Evolutionary conservation across 2,888 invertebrate species (phyloP), one percentile per base, ranked within the genome.

Genomic region (Anoplius nigerrimus): DNA sequence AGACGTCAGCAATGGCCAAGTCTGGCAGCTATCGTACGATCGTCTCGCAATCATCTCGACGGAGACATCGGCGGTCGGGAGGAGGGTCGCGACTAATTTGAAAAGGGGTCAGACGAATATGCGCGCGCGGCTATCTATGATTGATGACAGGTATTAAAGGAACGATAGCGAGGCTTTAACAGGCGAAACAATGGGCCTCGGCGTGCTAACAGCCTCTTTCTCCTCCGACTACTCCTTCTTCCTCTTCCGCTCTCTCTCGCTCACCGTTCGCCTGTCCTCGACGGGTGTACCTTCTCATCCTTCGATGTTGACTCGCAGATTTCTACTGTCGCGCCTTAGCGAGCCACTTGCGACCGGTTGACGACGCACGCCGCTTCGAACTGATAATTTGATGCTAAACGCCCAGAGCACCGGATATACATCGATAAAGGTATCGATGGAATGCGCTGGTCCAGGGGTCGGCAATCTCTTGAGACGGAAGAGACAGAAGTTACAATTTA

Each of bases 161-260:
- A 34, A 59, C 53, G 68, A 66, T 56, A 60, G 59, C n/a, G 16
- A 34, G 27, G 55, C 69, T 74, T 80, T 78, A 80, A 73, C 79
- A 75, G 74, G 78, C 61, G 68, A 78, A 71, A 80, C 79, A 79
- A 79, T 79, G 55, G 75, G 18, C 54, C 51, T 34, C 65, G n/a
- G 45, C 55, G 42, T 13, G 34, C 34, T 34, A 34, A 34, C 34
- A 5, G 34, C 34, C 11, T 34, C 34, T 34, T 34, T 34, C 34
- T 34, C 34, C 8, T 5, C 11, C 34, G 11, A 34, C 6, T 11
- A 1, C 11, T 34, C 34, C 8, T 13, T 34, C 34, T 34, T 34
- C 34, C 34, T 34, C 34, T 3, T 34, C 34, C 34, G 11, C 34
- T 6, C 1, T 6, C 34, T 34, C 34, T 34, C 11, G 27, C 27